Evolutionary conservation across 2,113 vertebrate genomes (phyloP).

Genomic region (Phasianus colchicus): DNA sequence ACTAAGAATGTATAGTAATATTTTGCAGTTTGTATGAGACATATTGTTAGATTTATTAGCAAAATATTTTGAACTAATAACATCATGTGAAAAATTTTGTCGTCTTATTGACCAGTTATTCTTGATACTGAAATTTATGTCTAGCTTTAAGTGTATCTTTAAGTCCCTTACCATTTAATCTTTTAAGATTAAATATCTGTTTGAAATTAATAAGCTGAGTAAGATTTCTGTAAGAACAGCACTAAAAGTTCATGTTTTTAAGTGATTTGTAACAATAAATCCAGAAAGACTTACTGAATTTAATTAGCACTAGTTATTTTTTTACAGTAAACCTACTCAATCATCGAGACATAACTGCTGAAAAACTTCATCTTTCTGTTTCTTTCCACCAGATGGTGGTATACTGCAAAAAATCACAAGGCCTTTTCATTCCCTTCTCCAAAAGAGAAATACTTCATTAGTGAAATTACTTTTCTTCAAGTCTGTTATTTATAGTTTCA

Average conservation of each 20-base stretch:
- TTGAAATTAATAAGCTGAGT: neutral
- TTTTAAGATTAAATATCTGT: neutral
- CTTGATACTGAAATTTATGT: neutral
- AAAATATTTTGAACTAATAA: neutral
- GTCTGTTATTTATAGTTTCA: neutral
- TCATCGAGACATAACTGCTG: too few species aligned
- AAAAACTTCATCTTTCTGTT: neutral
- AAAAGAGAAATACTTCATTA: neutral
- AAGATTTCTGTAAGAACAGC: neutral
- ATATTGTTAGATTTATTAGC: neutral
- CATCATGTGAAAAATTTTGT: neutral
- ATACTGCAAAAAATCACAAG: neutral
- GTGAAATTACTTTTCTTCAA: neutral
- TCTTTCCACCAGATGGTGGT: conserved; percentile 61
- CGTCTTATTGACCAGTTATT: neutral
- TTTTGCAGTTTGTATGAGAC: neutral
- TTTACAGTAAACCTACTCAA: neutral
- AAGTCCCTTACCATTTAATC: neutral
- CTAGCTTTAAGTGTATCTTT: neutral
- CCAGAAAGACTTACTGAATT: neutral
- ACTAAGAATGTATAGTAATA: neutral
- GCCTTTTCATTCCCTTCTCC: neutral
- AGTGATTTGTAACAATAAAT: neutral
- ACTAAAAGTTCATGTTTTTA: neutral
- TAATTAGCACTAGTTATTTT: neutral